These are phyloP conservation scores for Eupeodes latifasciatus DNA, from an alignment of 2,888 invertebrate genomes.

Conservation along the genomic window DNA sequence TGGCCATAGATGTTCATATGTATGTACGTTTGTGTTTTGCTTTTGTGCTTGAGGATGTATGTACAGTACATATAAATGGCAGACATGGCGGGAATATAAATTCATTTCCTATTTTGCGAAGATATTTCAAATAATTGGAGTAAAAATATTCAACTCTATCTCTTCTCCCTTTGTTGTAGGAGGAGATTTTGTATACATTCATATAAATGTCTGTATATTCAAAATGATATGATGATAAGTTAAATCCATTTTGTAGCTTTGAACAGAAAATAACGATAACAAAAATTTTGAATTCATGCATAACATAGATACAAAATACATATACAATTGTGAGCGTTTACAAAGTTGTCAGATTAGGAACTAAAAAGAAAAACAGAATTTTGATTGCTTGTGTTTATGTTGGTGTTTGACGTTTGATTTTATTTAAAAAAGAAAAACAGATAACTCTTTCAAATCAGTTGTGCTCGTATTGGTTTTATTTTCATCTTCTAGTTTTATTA, in stretches of 20 bases:
- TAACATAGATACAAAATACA: no score
- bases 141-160: constrained; percentile 21
- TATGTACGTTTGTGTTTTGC: neutral
- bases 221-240: neutral
- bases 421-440: no score
- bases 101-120: constrained; percentile 13
- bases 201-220: neutral
- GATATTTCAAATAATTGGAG: constrained; percentile 30
- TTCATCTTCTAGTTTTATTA: no score
- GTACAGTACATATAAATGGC: neutral
- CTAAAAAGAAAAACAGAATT: no score
- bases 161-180: neutral
- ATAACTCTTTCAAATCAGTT: no score
- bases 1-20: no score
- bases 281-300: no score
- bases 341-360: no score
- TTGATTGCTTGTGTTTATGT: no score
- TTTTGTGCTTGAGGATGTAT: constrained; percentile 2
- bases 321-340: no score
- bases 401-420: no score
- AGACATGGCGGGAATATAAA: constrained; percentile 44
- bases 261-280: neutral
- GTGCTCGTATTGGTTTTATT: no score
- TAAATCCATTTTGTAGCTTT: constrained; percentile 5
- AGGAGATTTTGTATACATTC: neutral